Conservation (phyloP, 1,140 invertebrate genomes). For the Aradophagus sp. region DNA sequence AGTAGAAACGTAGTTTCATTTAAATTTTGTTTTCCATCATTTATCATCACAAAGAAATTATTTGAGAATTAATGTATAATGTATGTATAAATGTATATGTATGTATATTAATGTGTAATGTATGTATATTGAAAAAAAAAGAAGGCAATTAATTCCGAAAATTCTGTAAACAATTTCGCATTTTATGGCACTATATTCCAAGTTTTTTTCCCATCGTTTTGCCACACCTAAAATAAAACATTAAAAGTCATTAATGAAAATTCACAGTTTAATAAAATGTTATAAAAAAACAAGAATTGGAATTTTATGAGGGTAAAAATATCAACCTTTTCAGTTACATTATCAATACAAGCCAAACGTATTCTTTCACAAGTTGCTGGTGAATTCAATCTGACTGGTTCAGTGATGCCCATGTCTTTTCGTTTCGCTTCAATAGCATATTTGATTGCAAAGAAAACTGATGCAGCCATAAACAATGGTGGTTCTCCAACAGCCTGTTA, state of each 20-base stretch:
- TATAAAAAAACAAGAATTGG: not conserved
- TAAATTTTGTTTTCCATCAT: too few species aligned
- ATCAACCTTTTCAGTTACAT: slow-evolving; percentile 84
- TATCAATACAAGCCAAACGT: slow-evolving; percentile 90
- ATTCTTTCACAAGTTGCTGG: slow-evolving; percentile 93
- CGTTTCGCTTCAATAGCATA: slow-evolving; percentile 89
- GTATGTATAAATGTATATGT: too few species aligned
- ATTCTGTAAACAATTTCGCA: too few species aligned
- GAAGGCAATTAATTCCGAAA: too few species aligned
- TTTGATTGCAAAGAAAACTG: slow-evolving; percentile 92
- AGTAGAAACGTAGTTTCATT: too few species aligned
- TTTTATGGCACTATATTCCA: slow-evolving; percentile 55
- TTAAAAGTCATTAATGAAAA: slow-evolving; percentile 6
- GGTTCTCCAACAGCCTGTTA: slow-evolving; percentile 96
- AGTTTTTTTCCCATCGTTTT: slow-evolving; percentile 47
- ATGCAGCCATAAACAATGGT: slow-evolving; percentile 90
- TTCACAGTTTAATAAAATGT: not conserved
- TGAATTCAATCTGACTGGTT: slow-evolving; percentile 83
- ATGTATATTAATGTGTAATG: too few species aligned
- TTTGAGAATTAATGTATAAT: too few species aligned
- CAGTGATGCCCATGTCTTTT: slow-evolving; percentile 78
- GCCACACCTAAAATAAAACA: slow-evolving; percentile 38
- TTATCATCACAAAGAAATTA: too few species aligned
- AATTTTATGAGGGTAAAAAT: not conserved
- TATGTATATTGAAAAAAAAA: too few species aligned